Base-by-base conservation (phyloP, 2,888 invertebrate genomes). In the Hirtodrosophila confusa region DNA sequence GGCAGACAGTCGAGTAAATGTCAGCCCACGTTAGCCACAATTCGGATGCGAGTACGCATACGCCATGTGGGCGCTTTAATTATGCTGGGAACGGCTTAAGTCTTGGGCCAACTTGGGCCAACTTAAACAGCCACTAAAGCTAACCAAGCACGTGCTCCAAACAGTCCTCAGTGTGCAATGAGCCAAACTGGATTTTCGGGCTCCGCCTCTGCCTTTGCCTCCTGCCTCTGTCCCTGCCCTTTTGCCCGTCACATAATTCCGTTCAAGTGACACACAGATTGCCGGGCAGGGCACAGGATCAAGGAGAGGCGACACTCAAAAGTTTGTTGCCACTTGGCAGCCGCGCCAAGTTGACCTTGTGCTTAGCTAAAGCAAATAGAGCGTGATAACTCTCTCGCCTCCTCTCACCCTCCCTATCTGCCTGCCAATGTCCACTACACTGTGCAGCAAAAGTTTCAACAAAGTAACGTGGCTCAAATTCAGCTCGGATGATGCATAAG, bases 61-160 rank as follows among this genome's bases (percentile, higher is more conserved):
- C 86, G 80, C 66, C 80, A 70, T 73, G 80, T 80, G 80, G 61
- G 65, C 72, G 65, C 74, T 66, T 86, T 82, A 86, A 82, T 82
- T 82, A 86, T 86, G 78, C 80, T 60, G 54, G 43, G 60, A 69
- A 58, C 45, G 71, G 68, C 75, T 78, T 61, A 70, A 58, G 67
- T 64, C 67, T 45, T 36, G 33, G 57, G 17, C 17, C 17, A 17
- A 17, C 17, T 17, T 17, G 17, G 47, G 43, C 53, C 72, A 72
- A 79, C 76, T 86, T 84, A 80, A 86, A 75, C 68, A 64, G 86
- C 71, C 69, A 86, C 80, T 86, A 82, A 78, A 70, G 69, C 76
- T 66, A 68, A 49, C 60, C 76, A 66, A 69, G 83, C 80, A 80
- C 80, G 80, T 82, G 65, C 83, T 60, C 5, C 41, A 41, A 55